Percentiles rank a stretch among this genome's conserved stretches.
These are phyloP conservation scores for Burhinus oedicnemus DNA, from an alignment of 2,113 vertebrate species.

Conservation along the genomic window DNA sequence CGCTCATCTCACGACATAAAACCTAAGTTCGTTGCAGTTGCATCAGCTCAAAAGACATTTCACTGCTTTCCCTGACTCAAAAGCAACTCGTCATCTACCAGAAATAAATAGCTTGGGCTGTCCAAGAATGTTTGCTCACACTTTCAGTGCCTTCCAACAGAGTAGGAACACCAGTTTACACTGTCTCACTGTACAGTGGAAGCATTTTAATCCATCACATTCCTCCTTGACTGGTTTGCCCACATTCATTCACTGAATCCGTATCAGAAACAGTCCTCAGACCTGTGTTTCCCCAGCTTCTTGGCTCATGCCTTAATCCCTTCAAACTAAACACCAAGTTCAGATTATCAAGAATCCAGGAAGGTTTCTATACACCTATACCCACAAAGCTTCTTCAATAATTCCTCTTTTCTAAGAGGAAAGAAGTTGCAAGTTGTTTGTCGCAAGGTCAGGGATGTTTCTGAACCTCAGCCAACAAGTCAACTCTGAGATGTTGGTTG, in stretches of 20 bases:
- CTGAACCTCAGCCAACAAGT: background rate
- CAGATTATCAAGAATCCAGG: background rate
- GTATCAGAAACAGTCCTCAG: background rate
- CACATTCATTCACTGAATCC: background rate
- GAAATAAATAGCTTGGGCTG: background rate
- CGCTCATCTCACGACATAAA: background rate
- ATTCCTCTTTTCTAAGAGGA: background rate
- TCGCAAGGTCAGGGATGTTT: background rate
- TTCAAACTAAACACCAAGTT: background rate
- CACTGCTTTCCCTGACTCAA: background rate
- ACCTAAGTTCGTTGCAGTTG: background rate
- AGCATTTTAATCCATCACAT: background rate
- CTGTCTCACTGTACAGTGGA: background rate
- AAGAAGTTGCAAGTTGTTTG: background rate
- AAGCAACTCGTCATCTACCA: background rate
- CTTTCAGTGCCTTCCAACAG: background rate
- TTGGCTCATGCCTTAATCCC: background rate
- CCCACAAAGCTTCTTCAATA: background rate
- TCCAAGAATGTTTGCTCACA: background rate
- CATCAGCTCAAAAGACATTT: background rate
- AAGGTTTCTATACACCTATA: background rate
- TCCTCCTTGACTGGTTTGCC: background rate
- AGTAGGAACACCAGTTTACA: background rate
- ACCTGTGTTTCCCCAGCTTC: too few species aligned
- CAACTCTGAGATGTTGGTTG: fast-evolving